Base-by-base conservation (phyloP, 2,888 invertebrate genomes). In the Pharmacophagus antenor region DNA sequence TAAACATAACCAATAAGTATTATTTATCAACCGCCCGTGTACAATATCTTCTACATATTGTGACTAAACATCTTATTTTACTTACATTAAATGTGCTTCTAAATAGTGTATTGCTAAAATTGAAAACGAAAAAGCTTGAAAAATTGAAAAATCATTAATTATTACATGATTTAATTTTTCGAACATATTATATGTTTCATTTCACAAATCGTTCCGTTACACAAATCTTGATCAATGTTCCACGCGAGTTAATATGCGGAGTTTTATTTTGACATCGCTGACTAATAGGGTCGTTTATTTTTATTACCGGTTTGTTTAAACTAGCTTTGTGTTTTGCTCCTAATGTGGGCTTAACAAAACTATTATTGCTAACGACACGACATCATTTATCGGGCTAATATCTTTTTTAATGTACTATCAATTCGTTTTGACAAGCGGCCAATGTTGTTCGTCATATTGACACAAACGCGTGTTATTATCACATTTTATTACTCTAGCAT, bases 241-340 rank as follows among this genome's bases (percentile, higher is more conserved):
- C 71, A 66, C 63, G 66, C 65, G 72, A 76, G 79, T 83, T 82
- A 80, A 84, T 80, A 81, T 80, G 81, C 75, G 71, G 74, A 74
- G 78, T 82, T 82, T 82, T 88, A 85, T 88, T 89, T 86, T 88
- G 88, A 88, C 89, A 87, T 72, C 76, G 84, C 82, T 88, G 88
- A 89, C 83, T 86, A 88, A 88, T 88, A 85, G 79, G 78, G 74
- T 79, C 85, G 85, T 88, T 89, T 89, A 89, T 87, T 87, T 88
- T 88, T 85, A 87, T 86, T 81, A 80, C 80, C 79, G 78, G 80
- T 84, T 84, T 86, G 85, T 88, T 86, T 83, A 78, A 76, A 84
- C 81, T 76, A 78, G 79, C 79, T 79, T 83, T 80, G 80, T 77
- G 64, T 82, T 81, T 76, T 77, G 74, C 74, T 76, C 15, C 74